These are phyloP conservation scores for Ostrea edulis DNA, from an alignment of 1,140 invertebrate species.

Conservation along the genomic window DNA sequence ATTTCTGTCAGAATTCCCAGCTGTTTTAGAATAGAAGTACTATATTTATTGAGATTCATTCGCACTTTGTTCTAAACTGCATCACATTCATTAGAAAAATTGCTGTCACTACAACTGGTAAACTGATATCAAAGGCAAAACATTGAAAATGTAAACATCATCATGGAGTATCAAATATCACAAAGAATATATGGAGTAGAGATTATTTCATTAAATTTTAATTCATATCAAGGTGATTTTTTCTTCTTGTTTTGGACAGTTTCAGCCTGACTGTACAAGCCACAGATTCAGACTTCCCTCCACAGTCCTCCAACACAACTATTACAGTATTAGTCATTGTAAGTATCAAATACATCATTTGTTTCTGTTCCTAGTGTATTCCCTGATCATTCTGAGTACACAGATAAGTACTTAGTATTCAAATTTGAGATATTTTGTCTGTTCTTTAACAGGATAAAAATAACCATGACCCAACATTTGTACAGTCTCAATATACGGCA, in stretches of 20 bases:
- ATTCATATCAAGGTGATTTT: not conserved
- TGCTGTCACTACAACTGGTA: no score
- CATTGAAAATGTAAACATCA: no score
- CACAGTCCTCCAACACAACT: slow-evolving; percentile 81
- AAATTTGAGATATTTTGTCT: not conserved
- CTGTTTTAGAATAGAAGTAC: no score
- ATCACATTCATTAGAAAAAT: no score
- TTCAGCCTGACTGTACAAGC: slow-evolving; percentile 92
- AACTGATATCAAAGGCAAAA: no score
- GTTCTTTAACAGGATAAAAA: slow-evolving; percentile 59
- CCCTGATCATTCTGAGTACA: not conserved
- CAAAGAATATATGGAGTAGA: no score
- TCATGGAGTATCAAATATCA: no score
- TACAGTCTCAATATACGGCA: slow-evolving; percentile 45
- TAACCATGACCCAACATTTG: slow-evolving; percentile 57
- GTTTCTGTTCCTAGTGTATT: not conserved
- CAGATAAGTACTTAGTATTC: not conserved
- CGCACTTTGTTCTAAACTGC: no score
- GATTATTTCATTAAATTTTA: no score
- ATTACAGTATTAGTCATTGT: slow-evolving; percentile 58
- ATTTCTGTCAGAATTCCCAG: no score
- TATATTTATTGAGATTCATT: no score
- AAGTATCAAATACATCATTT: slow-evolving; percentile 22
- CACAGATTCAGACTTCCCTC: slow-evolving; percentile 88
- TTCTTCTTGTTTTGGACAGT: slow-evolving; percentile 77